Evolutionary conservation across 92 coral and sea anemone genomes (phyloP).

Genomic region (Porites divaricata): DNA sequence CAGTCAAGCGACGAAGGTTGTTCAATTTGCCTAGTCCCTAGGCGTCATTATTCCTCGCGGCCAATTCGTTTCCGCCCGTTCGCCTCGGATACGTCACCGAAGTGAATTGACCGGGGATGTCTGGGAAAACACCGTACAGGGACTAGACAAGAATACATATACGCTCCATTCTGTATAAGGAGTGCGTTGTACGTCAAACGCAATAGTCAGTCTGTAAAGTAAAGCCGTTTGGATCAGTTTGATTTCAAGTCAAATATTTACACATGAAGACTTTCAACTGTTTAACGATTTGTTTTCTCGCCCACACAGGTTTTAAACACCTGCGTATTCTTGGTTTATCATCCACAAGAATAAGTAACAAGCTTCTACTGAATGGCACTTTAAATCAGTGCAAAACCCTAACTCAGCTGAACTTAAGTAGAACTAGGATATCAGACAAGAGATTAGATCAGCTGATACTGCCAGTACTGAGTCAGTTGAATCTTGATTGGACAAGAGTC

Average conservation of each 20-base stretch:
- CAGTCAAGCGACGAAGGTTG: too few relatives aligned
- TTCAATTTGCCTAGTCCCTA: too few relatives aligned
- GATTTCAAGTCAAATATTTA: background rate
- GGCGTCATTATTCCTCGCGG: too few relatives aligned
- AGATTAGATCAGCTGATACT: slow-evolving; percentile 70
- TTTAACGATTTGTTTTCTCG: background rate
- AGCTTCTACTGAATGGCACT: slow-evolving; percentile 60
- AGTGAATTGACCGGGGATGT: too few relatives aligned
- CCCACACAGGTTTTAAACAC: slow-evolving; percentile 45
- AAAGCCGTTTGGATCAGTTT: background rate
- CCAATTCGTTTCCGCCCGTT: too few relatives aligned
- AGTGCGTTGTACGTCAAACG: background rate
- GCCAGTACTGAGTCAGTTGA: slow-evolving; percentile 69
- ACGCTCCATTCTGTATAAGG: too few relatives aligned
- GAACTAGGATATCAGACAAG: slow-evolving; percentile 85
- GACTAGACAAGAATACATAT: too few relatives aligned
- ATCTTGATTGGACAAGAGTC: slow-evolving; percentile 94
- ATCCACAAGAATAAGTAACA: slow-evolving; percentile 81
- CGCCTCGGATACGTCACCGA: too few relatives aligned
- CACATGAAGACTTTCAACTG: background rate
- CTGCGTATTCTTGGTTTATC: slow-evolving; percentile 89
- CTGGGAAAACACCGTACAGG: too few relatives aligned
- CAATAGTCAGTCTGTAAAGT: background rate
- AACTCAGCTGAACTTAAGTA: slow-evolving; percentile 76
- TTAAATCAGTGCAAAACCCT: slow-evolving; percentile 70